A percentile compares a stretch with the other conserved stretches of the same genome.
phyloP scores from a whole-genome alignment of 2,113 vertebrate species.

The Psammodynastes pulverulentus region DNA sequence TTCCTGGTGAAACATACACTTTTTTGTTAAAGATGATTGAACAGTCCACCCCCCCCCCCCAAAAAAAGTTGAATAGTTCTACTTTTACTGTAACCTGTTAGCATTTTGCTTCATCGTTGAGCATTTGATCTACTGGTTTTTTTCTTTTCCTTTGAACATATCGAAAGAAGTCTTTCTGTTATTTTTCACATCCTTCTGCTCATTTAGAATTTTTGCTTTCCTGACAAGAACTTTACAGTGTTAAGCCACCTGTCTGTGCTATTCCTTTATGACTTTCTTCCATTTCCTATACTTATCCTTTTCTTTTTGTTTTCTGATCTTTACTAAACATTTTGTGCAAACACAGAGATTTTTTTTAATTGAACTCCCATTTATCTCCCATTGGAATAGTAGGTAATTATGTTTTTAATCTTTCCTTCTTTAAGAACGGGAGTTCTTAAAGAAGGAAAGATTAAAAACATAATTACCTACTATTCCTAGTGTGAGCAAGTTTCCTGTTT shows the following conservation, averaged over 20 bases:
- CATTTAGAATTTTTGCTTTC: not conserved
- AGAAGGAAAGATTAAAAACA: not conserved
- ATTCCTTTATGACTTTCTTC: not conserved
- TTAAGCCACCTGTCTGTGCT: not conserved
- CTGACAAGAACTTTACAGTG: not conserved
- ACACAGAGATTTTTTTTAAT: not conserved
- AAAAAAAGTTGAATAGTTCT: not conserved
- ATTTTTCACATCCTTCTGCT: not conserved
- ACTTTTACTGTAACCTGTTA: not conserved
- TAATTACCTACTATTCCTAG: not conserved
- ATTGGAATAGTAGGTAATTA: not conserved
- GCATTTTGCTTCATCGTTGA: not conserved
- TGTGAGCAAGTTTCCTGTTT: not conserved
- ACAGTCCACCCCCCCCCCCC: not conserved
- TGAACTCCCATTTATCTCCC: not conserved
- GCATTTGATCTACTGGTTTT: not conserved
- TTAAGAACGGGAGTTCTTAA: not conserved
- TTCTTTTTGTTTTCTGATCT: not conserved
- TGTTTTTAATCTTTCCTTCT: not conserved
- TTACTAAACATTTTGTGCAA: not conserved
- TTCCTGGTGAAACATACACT: not conserved
- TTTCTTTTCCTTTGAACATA: not conserved
- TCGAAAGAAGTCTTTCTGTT: not conserved
- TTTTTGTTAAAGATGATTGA: not conserved
- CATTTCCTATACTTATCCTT: not conserved